Evolutionary conservation across 2,113 vertebrate species (phyloP).

Genomic region (Hydropotes inermis): DNA sequence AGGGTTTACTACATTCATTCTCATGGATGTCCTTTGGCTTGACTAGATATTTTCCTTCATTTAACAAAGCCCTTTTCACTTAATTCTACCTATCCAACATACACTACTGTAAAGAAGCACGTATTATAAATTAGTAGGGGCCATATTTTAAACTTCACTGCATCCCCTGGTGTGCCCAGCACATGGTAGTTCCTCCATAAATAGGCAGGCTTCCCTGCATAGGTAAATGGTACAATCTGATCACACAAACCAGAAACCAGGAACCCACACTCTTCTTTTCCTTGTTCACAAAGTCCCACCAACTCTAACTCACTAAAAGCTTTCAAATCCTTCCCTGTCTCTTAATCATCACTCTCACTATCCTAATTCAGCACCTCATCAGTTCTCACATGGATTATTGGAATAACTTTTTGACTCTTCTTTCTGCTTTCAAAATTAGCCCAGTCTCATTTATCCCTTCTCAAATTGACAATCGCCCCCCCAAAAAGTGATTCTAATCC

Average conservation of each 20-base stretch:
- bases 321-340: not conserved
- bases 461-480: not conserved
- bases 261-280: not conserved
- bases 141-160: not conserved
- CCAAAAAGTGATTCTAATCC: not conserved
- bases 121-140: not conserved
- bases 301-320: not conserved
- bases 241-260: not conserved
- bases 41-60: not conserved
- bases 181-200: not conserved
- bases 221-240: not conserved
- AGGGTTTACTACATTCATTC: not conserved
- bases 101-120: not conserved
- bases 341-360: not conserved
- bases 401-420: not conserved
- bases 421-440: not conserved
- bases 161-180: not conserved
- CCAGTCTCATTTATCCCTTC: not conserved
- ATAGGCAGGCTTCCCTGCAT: not conserved
- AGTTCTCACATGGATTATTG: not conserved
- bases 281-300: not conserved
- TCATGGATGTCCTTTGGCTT: not conserved
- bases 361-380: not conserved
- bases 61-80: not conserved
- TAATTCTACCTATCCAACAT: not conserved